Base-by-base conservation (phyloP, 2,888 invertebrate species). In the Andricus quercusramuli region DNA sequence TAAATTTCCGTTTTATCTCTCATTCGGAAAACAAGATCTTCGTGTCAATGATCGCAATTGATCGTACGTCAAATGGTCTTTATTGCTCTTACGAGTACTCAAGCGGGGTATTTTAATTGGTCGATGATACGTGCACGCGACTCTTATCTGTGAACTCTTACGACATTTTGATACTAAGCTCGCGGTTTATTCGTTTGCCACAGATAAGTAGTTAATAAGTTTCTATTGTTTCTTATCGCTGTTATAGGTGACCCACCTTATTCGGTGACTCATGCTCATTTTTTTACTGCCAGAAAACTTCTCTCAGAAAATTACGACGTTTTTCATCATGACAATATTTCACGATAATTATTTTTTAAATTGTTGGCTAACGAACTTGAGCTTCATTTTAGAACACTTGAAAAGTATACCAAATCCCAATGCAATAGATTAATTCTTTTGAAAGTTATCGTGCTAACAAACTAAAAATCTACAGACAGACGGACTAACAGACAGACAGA, bases 91-190 rank as follows among this genome's bases (percentile, higher is more conserved):
- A 25, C 62, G 62, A 13, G 25, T 62, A 62, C 62, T 62, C 62
- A 62, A 62, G 62, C 62, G 25, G 25, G 62, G 25, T 62, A 62
- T 25, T 62, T 62, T 62, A 62, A 62, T 62, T 62, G 62, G 62
- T 62, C 15, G 62, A 62, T 62, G 62, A 62, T 62, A 56, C 56
- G 62, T 62, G 62, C 62, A 62, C 62, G 62, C 62, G 62, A 62
- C 62, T 25, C 62, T 62, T 62, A 62, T 62, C 62, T 62, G 15
- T 15, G 22, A 25, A 25, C 56, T n/a, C n/a, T n/a, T 56, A n/a
- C 56, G 56, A n/a, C n/a, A 20, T 56, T 56, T 56, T 56, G n/a
- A 56, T 56, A 56, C 56, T 11, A n/a, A 56, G n/a, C 56, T 56
- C 56, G n/a, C n/a, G 56, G 56, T 56, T 56, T 56, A 56, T 62